Evolutionary conservation across 2,888 invertebrate species (phyloP).

Genomic region (Pantelozetes paolii): DNA sequence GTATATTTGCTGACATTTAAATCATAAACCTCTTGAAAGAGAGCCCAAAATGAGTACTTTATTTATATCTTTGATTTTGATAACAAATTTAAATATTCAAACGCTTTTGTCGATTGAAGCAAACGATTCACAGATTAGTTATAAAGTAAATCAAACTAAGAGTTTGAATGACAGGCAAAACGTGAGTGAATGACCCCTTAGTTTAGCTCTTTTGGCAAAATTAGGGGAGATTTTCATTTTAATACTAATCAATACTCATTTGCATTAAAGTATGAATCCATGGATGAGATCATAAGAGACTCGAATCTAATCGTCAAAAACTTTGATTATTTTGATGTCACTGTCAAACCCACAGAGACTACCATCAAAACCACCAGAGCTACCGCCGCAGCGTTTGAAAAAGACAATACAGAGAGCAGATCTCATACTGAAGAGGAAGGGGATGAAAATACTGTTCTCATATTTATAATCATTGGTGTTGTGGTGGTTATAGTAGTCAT

Average conservation of each 20-base stretch:
- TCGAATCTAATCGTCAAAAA: not conserved
- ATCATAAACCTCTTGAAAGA: not conserved
- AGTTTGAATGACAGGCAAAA: not conserved
- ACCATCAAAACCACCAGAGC: not conserved
- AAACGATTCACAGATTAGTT: not conserved
- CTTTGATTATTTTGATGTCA: conserved; percentile 12
- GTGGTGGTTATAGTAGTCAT: not conserved
- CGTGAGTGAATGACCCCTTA: conserved; percentile 8
- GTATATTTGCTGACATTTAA: no score
- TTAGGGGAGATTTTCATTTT: not conserved
- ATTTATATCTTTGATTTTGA: not conserved
- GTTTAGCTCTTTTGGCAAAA: not conserved
- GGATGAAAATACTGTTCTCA: not conserved
- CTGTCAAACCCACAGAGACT: not conserved
- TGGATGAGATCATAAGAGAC: not conserved
- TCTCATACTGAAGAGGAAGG: not conserved
- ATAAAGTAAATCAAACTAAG: not conserved
- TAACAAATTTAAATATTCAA: not conserved
- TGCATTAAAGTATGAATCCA: not conserved
- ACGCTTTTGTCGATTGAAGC: not conserved
- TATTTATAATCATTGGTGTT: not conserved
- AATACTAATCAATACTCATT: no score
- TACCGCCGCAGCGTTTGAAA: not conserved
- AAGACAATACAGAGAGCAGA: not conserved
- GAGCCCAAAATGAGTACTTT: not conserved